Conservation (phyloP, 2,888 invertebrate species). For the Synergus itoensis region DNA sequence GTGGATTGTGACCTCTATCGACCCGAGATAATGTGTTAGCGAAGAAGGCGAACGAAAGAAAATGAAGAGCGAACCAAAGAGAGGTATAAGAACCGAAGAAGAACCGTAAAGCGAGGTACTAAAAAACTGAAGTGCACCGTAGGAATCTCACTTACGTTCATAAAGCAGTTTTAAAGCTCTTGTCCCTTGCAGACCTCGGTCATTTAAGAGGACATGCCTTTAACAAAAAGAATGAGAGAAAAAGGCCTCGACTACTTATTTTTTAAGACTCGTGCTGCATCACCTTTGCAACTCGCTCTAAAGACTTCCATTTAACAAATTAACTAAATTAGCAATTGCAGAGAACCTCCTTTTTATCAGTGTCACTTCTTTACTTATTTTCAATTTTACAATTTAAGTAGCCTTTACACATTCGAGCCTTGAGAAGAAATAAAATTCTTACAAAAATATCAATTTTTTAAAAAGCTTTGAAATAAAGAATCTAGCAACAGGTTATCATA, state of each 20-base stretch:
- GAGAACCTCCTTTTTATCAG: neutral
- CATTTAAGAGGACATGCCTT: constrained; percentile 44
- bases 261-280: neutral
- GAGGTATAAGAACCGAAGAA: constrained; percentile 35
- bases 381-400: neutral
- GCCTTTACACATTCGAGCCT: neutral
- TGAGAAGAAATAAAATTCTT: neutral
- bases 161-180: constrained; percentile 59
- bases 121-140: constrained; percentile 58
- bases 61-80: constrained; percentile 29
- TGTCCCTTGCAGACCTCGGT: constrained; percentile 45
- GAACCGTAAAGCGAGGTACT: constrained; percentile 58
- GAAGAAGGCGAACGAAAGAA: constrained; percentile 5
- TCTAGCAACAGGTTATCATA: neutral
- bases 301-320: constrained; percentile 19
- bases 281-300: constrained; percentile 10
- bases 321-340: neutral
- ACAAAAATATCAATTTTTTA: neutral
- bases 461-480: neutral
- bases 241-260: constrained; percentile 7
- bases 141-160: constrained; percentile 61
- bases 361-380: neutral
- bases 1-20: constrained; percentile 20
- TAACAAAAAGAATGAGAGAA: constrained; percentile 35
- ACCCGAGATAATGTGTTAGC: neutral